Percentiles rank a stretch among this genome's conserved stretches.
Conservation (phyloP, 2,113 vertebrate genomes). For the Galeopterus variegatus region DNA sequence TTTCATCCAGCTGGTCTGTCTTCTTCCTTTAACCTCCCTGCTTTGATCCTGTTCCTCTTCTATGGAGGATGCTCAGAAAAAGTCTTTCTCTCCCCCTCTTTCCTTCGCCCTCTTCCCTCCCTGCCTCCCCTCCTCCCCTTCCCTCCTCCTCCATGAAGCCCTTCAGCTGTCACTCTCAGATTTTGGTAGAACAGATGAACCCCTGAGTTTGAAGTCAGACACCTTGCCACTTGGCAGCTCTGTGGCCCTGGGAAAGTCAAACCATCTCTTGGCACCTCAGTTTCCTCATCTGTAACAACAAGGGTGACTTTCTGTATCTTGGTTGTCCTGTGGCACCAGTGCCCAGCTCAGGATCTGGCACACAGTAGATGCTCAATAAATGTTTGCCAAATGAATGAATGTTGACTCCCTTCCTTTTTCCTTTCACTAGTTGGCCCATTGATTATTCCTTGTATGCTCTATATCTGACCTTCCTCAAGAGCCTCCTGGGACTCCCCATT, state of each 20-base stretch:
- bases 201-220: neutral
- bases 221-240: neutral
- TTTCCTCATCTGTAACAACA: neutral
- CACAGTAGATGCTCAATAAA: neutral
- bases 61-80: neutral
- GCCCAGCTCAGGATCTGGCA: neutral
- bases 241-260: neutral
- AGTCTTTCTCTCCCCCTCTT: neutral
- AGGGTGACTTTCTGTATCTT: neutral
- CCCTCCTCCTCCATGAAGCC: neutral
- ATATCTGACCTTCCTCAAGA: neutral
- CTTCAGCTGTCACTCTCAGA: neutral
- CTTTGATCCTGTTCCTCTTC: neutral
- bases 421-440: neutral
- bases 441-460: neutral
- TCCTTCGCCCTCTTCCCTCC: no score
- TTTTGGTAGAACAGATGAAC: neutral
- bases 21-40: neutral
- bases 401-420: neutral
- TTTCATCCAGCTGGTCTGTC: neutral
- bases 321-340: neutral
- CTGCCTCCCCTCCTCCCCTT: accelerated
- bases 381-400: neutral
- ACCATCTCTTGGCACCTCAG: neutral
- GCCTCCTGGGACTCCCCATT: neutral